Base-by-base conservation (phyloP, 2,113 vertebrate species). In the Siniperca chuatsi region DNA sequence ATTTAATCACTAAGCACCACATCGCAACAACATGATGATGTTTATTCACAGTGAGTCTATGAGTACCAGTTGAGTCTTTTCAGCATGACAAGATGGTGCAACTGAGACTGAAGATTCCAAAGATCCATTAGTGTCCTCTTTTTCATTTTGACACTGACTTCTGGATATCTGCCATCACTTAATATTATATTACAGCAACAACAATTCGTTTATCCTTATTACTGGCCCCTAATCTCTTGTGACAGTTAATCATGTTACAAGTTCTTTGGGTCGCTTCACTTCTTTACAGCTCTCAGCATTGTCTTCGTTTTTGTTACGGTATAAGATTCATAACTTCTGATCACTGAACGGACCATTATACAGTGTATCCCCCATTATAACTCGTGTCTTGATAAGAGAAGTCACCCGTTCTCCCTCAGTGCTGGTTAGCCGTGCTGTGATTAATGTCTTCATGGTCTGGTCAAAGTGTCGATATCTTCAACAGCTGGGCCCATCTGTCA, bases 401-500 rank as follows among this genome's bases (percentile, higher is more conserved):
- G 92, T 90, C 82, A 61, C 60, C 84, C 74, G 50, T 65, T 87
- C 73, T 86, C 90, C 90, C 91, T 84, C 89, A 76, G 79, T 85
- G 84, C 90, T 87, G 90, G 82, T 93, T 94, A 90, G 90, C 73
- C 75, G 33, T 8, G 76, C 91, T 91, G 92, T 94, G 94, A 95
- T 92, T 92, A 94, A 95, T 94, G 93, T 92, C 91, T 93, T 89
- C 89, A 81, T 81, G 89, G 91, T 92, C 91, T 90, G 92, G 93
- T 94, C 94, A 94, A 94, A 93, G 92, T 95, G 94, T 95, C 93
- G 88, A 93, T 94, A 95, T 95, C 93, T 94, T 91, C 89, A 93
- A 87, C 94, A 95, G 94, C 94, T 95, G 93, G 91, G 86, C 92
- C 92, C 94, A 94, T 95, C 93, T 93, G 93, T 95, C 94, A 95